Conservation (phyloP, 2,888 invertebrate genomes). For the Serripes groenlandicus region DNA sequence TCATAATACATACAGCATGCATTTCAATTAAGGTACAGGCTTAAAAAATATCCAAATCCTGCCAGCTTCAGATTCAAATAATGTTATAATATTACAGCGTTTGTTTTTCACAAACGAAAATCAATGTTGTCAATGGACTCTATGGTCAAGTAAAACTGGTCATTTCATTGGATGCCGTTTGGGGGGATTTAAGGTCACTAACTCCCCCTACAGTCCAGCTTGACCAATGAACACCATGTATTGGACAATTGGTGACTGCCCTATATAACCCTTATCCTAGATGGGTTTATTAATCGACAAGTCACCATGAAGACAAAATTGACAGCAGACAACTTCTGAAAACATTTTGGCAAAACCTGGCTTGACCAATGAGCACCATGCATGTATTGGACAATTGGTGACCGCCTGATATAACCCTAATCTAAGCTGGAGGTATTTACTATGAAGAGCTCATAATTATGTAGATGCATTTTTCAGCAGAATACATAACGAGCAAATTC, state of each 20-base stretch:
- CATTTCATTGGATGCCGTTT: constrained; percentile 5
- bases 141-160: not conserved
- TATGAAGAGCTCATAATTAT: too few relatives aligned
- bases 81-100: too few relatives aligned
- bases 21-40: too few relatives aligned
- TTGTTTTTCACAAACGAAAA: too few relatives aligned
- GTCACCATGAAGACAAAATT: too few relatives aligned
- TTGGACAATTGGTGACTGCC: constrained; percentile 6
- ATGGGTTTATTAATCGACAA: too few relatives aligned
- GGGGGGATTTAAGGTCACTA: constrained; percentile 14
- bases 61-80: too few relatives aligned
- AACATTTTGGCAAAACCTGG: not conserved
- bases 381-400: too few relatives aligned
- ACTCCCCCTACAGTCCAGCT: not conserved
- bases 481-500: not conserved
- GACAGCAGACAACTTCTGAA: not conserved
- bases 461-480: too few relatives aligned
- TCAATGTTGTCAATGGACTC: not conserved
- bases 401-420: not conserved
- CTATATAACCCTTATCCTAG: too few relatives aligned
- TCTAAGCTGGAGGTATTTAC: not conserved
- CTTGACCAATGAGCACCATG: too few relatives aligned
- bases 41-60: too few relatives aligned
- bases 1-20: not conserved
- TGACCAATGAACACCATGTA: constrained; percentile 9